A percentile compares a stretch with the other conserved stretches of the same genome.
phyloP scores from a whole-genome alignment of 2,888 invertebrate genomes.

The Saturnia japonica region DNA sequence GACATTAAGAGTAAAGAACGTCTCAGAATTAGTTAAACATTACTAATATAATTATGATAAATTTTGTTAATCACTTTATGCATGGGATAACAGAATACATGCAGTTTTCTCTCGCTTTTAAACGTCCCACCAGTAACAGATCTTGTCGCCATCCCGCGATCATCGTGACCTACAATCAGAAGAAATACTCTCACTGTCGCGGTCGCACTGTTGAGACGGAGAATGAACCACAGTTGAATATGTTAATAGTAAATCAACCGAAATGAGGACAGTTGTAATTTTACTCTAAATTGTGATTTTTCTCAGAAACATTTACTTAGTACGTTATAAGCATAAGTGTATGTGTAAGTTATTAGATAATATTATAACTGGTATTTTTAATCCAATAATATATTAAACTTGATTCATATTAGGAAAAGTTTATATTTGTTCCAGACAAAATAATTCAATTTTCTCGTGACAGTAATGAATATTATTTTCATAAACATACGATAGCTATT shows the following conservation, averaged over 20 bases:
- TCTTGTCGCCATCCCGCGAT: constrained; percentile 35
- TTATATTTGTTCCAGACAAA: neutral
- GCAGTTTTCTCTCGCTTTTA: constrained; percentile 59
- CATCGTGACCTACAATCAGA: constrained; percentile 67
- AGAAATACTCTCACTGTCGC: constrained; percentile 74
- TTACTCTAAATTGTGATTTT: neutral
- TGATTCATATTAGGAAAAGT: neutral
- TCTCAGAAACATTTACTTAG: neutral
- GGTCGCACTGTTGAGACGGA: constrained; percentile 41
- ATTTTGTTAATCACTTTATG: neutral
- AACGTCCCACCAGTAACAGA: constrained; percentile 45
- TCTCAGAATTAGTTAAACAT: neutral
- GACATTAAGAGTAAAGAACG: neutral
- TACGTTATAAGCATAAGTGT: neutral
- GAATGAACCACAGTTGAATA: constrained; percentile 4
- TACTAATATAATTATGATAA: neutral
- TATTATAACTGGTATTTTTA: neutral
- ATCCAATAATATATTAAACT: no score
- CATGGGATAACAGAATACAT: constrained; percentile 22
- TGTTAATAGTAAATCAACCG: neutral
- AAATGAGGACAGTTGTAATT: neutral
- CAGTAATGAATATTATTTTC: neutral
- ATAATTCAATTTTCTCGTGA: neutral
- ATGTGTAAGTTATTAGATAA: no score
- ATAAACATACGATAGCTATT: neutral